Percentiles rank a stretch among this genome's conserved stretches.
Evolutionary conservation across 2,113 vertebrate species (phyloP).

Genomic region (Cinclus cinclus): DNA sequence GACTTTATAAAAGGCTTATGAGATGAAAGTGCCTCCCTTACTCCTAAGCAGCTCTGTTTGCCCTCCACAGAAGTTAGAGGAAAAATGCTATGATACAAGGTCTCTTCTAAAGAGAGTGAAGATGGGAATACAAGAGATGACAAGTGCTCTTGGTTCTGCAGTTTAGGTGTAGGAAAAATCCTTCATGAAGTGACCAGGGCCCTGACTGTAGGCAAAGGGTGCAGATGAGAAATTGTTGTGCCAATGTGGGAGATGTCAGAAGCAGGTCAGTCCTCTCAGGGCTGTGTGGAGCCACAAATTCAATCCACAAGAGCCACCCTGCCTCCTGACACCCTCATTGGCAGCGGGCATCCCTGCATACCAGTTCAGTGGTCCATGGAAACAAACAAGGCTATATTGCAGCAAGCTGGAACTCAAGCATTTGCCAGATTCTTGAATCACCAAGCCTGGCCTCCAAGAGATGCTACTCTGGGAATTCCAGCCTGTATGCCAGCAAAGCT

Average conservation of each 20-base stretch:
- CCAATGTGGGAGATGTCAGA: not conserved
- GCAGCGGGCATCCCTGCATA: not conserved
- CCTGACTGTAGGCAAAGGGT: not conserved
- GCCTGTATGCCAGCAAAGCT: not conserved
- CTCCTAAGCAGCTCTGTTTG: not conserved
- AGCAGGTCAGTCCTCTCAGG: not conserved
- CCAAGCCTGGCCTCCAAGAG: not conserved
- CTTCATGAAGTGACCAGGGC: not conserved
- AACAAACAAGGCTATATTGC: not conserved
- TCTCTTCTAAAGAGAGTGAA: not conserved
- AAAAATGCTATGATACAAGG: not conserved
- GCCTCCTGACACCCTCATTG: not conserved
- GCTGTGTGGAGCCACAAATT: not conserved
- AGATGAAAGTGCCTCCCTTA: not conserved
- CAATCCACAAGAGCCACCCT: not conserved
- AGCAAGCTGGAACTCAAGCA: not conserved
- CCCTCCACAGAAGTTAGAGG: not conserved
- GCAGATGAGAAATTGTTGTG: not conserved
- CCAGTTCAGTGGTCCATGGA: not conserved
- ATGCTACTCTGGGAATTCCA: not conserved
- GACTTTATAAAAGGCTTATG: not conserved
- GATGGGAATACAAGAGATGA: not conserved
- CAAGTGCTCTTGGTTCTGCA: not conserved
- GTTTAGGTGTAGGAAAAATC: not conserved
- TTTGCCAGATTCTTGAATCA: not conserved